Conservation (phyloP, 1,140 invertebrate species). For the Halotydeus destructor region DNA sequence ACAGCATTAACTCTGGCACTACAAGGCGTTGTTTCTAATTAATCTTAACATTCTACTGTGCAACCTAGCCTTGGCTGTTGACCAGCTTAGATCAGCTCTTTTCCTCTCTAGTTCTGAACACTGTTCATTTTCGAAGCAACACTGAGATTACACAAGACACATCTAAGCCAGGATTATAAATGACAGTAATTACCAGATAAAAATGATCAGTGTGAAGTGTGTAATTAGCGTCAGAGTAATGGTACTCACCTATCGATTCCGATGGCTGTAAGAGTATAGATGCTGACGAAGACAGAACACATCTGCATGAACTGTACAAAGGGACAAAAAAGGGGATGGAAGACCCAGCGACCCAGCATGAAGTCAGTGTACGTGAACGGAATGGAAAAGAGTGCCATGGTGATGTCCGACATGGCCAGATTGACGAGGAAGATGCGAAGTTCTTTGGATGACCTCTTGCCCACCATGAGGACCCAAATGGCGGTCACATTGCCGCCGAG, state of each 20-base stretch:
- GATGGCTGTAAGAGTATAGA: slow-evolving; percentile 27
- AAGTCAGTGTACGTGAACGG: slow-evolving; percentile 29
- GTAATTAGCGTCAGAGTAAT: slow-evolving; percentile 1
- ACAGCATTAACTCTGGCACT: too few relatives aligned
- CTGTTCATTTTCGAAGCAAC: too few relatives aligned
- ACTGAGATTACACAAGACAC: too few relatives aligned
- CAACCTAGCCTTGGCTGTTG: background rate
- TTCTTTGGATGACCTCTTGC: slow-evolving; percentile 22
- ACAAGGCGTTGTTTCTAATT: too few relatives aligned
- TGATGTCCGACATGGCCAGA: slow-evolving; percentile 25
- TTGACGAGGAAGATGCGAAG: slow-evolving; percentile 26
- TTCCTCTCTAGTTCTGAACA: background rate
- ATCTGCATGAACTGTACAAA: slow-evolving; percentile 27
- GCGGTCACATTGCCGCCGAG: slow-evolving; percentile 24
- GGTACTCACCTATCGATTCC: slow-evolving; percentile 26
- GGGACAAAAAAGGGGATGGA: slow-evolving; percentile 24
- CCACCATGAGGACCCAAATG: slow-evolving; percentile 23
- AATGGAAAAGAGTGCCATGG: slow-evolving; percentile 27
- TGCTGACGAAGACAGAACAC: slow-evolving; percentile 24
- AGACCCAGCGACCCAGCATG: slow-evolving; percentile 26
- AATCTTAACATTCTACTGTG: too few relatives aligned
- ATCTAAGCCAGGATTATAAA: too few relatives aligned
- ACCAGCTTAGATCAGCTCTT: slow-evolving; percentile 1
- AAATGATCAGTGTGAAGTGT: background rate
- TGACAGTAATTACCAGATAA: background rate